A percentile compares a stretch with the other conserved stretches of the same genome.
Evolutionary conservation across 2,888 invertebrate species (phyloP).

Genomic region (Drosophila heteroneura): DNA sequence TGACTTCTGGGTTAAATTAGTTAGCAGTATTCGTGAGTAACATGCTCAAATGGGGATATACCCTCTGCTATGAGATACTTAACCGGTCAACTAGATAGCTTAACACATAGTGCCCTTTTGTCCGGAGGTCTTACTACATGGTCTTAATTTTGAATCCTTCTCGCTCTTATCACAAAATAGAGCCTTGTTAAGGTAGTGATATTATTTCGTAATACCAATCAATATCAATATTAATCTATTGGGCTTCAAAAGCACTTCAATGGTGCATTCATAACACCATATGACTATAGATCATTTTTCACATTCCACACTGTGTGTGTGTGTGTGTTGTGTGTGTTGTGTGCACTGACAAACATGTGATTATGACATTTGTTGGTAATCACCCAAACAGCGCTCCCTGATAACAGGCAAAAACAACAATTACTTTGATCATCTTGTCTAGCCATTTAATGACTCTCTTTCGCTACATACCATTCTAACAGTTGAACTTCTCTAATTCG

Average conservation of each 20-base stretch:
- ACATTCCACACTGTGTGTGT: background rate
- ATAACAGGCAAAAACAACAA: slow-evolving; percentile 3
- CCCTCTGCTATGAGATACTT: slow-evolving; percentile 6
- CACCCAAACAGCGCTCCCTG: background rate
- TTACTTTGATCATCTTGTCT: slow-evolving; percentile 13
- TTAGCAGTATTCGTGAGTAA: slow-evolving; percentile 21
- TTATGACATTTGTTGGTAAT: slow-evolving; percentile 33
- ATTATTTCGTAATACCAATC: slow-evolving; percentile 27
- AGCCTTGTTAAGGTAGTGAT: slow-evolving; percentile 6
- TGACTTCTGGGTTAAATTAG: slow-evolving; percentile 23
- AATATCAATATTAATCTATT: slow-evolving; percentile 35
- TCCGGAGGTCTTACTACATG: slow-evolving; percentile 2
- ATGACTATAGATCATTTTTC: slow-evolving; percentile 32
- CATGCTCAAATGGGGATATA: background rate
- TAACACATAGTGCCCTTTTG: slow-evolving; percentile 14
- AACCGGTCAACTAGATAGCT: slow-evolving; percentile 1
- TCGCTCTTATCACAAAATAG: slow-evolving; percentile 25
- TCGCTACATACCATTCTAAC: too few relatives aligned
- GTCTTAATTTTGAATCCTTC: slow-evolving; percentile 37
- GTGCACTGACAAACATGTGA: slow-evolving; percentile 28
- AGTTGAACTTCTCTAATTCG: background rate
- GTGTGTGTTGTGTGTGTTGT: background rate
- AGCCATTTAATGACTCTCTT: background rate
- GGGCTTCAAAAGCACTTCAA: slow-evolving; percentile 48
- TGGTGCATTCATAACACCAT: slow-evolving; percentile 6